These are phyloP conservation scores for Diadumene lineata DNA, from an alignment of 92 coral and sea anemone species.

Conservation along the genomic window DNA sequence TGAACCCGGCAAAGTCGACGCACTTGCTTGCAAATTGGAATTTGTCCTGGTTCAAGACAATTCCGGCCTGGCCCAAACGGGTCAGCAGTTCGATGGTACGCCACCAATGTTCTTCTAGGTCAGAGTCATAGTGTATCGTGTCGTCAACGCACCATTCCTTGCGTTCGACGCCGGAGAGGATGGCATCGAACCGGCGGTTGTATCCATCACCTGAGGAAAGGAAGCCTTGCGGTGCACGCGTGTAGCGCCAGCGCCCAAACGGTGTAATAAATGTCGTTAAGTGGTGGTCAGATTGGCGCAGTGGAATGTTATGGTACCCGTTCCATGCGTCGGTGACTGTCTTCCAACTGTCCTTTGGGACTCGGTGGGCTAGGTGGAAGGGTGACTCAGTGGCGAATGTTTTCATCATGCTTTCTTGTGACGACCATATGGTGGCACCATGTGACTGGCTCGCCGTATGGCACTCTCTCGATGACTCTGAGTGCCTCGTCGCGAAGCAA, in stretches of 20 bases:
- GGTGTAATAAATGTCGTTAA: slow-evolving; percentile 54
- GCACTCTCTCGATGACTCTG: slow-evolving; percentile 57
- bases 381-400: slow-evolving; percentile 63
- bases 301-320: slow-evolving; percentile 64
- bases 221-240: slow-evolving; percentile 74
- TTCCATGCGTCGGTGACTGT: slow-evolving; percentile 72
- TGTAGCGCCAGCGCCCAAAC: slow-evolving; percentile 77
- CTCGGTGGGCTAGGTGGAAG: slow-evolving; percentile 57
- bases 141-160: too few species aligned
- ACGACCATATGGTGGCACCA: slow-evolving; percentile 70
- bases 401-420: slow-evolving; percentile 58
- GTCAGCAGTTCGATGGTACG: slow-evolving; percentile 74
- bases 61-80: slow-evolving; percentile 70
- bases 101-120: slow-evolving; percentile 83
- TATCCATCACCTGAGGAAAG: slow-evolving; percentile 59
- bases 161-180: too few species aligned
- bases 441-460: slow-evolving; percentile 64
- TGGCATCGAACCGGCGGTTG: too few species aligned
- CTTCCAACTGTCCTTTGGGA: slow-evolving; percentile 60
- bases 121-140: slow-evolving; percentile 66
- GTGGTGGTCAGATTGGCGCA: slow-evolving; percentile 56
- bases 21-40: slow-evolving; percentile 58
- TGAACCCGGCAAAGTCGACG: slow-evolving; percentile 66
- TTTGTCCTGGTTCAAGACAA: slow-evolving; percentile 66
- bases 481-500: slow-evolving; percentile 59